Evolutionary conservation across 1,140 invertebrate species (phyloP).

Genomic region (Heliconius hewitsoni): DNA sequence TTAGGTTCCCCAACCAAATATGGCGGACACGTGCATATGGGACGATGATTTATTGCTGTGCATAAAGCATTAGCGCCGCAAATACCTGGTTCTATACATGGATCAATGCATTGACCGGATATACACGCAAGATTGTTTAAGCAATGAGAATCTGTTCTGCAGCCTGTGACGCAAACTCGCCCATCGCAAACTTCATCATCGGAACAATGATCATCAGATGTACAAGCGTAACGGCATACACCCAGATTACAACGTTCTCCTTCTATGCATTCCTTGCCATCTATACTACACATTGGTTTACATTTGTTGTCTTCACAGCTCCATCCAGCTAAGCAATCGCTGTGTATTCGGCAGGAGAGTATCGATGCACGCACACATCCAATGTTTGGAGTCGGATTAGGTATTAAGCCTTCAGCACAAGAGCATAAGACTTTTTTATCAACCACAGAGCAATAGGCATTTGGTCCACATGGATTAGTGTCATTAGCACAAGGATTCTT

Average conservation of each 20-base stretch:
- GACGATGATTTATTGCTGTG: conserved; percentile 85
- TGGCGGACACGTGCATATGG: conserved; percentile 87
- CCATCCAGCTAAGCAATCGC: conserved; percentile 86
- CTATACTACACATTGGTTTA: conserved; percentile 88
- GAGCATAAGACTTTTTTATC: conserved; percentile 92
- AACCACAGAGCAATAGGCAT: conserved; percentile 89
- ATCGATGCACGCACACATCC: conserved; percentile 90
- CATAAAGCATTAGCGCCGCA: conserved; percentile 93
- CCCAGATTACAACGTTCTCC: conserved; percentile 90
- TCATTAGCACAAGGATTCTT: conserved; percentile 87
- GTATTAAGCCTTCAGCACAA: conserved; percentile 89
- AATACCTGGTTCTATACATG: conserved; percentile 87
- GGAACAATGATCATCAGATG: conserved; percentile 87
- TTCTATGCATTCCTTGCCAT: conserved; percentile 88
- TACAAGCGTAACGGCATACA: conserved; percentile 89
- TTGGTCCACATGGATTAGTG: conserved; percentile 90
- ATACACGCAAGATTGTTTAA: conserved; percentile 86
- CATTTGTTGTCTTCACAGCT: conserved; percentile 88
- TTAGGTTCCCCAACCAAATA: conserved; percentile 88
- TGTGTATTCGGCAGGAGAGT: conserved; percentile 86
- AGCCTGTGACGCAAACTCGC: conserved; percentile 89
- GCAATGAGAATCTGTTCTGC: conserved; percentile 90
- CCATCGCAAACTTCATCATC: conserved; percentile 92
- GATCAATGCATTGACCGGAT: conserved; percentile 88
- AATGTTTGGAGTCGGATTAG: conserved; percentile 91